Percentiles rank a stretch among this genome's conserved stretches.
These are phyloP conservation scores for Mechanitis mazaeus DNA, from an alignment of 2,888 invertebrate species.

Conservation along the genomic window DNA sequence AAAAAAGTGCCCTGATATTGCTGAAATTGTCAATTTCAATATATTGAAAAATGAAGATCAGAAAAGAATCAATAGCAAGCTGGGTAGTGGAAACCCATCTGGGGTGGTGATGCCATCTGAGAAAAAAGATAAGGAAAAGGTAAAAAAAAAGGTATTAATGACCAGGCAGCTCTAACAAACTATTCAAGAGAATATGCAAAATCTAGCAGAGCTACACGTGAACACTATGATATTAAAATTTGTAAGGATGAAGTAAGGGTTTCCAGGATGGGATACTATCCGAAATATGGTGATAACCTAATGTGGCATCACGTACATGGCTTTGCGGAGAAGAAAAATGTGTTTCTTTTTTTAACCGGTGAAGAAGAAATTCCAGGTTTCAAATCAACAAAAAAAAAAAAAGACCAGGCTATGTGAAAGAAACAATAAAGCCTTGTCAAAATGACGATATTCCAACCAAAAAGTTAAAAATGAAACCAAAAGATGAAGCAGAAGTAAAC, in stretches of 20 bases:
- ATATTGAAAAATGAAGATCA: constrained; percentile 90
- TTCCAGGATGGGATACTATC: constrained; percentile 89
- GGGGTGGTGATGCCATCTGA: constrained; percentile 66
- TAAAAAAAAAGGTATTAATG: constrained; percentile 27
- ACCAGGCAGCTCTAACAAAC: constrained; percentile 57
- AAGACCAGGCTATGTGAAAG: constrained; percentile 82
- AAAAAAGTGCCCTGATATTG: constrained; percentile 85
- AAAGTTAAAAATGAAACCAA: constrained; percentile 81
- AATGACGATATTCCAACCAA: constrained; percentile 79
- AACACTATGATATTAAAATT: constrained; percentile 91
- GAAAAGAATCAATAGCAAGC: constrained; percentile 80
- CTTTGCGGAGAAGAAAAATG: constrained; percentile 84
- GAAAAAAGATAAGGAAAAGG: constrained; percentile 68
- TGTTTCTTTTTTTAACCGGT: constrained; percentile 83
- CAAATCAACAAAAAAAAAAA: constrained; percentile 77
- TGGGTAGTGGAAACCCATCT: constrained; percentile 48
- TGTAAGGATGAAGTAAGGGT: constrained; percentile 86
- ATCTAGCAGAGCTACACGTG: constrained; percentile 86
- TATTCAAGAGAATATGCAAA: constrained; percentile 91
- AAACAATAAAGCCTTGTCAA: constrained; percentile 74
- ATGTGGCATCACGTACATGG: constrained; percentile 96
- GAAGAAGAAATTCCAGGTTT: constrained; percentile 88
- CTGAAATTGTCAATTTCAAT: constrained; percentile 89
- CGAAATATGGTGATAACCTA: constrained; percentile 88
- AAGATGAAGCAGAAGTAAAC: constrained; percentile 76